A percentile compares a stretch with the other conserved stretches of the same genome.
Conservation (phyloP, 2,113 vertebrate species). For the Neolamprologus cancellatus region DNA sequence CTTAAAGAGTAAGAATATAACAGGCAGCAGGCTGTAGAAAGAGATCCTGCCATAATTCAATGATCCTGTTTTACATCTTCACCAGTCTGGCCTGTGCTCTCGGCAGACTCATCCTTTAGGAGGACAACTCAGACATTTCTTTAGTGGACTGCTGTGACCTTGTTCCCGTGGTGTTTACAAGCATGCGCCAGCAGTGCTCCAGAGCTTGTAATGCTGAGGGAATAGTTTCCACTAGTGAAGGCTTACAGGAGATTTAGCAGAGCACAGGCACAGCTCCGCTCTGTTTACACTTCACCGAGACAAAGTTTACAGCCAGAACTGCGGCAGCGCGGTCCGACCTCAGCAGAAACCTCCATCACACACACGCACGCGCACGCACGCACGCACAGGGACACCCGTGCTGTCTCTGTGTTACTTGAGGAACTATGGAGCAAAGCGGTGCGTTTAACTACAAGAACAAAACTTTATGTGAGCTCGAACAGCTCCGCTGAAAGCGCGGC, state of each 20-base stretch:
- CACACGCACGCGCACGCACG: neutral
- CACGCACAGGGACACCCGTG: neutral
- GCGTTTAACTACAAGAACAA: neutral
- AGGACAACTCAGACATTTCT: neutral
- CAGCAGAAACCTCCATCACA: neutral
- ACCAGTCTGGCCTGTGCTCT: neutral
- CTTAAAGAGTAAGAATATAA: neutral
- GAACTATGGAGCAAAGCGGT: neutral
- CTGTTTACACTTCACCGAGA: constrained; percentile 44
- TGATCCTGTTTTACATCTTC: neutral
- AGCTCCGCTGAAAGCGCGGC: neutral
- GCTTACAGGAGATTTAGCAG: neutral
- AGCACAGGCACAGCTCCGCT: neutral
- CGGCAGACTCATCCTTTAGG: neutral
- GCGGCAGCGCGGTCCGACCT: neutral
- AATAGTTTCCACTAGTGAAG: constrained; percentile 41
- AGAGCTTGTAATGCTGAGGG: constrained; percentile 38
- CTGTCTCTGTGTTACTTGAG: neutral
- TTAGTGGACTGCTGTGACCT: constrained; percentile 33
- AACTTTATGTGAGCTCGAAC: neutral
- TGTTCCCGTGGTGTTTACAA: constrained; percentile 61
- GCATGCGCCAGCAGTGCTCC: constrained; percentile 3
- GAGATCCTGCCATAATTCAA: neutral
- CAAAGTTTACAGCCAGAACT: constrained; percentile 45
- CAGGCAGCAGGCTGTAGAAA: neutral